phyloP scores from a whole-genome alignment of 2,888 invertebrate genomes.

The Helleia helle region DNA sequence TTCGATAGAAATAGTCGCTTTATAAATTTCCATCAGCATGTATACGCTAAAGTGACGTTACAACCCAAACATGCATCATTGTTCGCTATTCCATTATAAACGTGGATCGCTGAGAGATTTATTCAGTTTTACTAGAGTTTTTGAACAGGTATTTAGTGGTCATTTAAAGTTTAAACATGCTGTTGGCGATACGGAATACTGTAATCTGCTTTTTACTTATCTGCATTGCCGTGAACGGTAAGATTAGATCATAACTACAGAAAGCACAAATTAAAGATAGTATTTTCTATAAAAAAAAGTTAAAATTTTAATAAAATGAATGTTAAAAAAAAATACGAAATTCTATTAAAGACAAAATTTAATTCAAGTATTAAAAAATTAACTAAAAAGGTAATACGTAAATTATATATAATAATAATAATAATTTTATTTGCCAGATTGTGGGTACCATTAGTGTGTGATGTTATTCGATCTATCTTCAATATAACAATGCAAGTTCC shows the following conservation, averaged over 20 bases:
- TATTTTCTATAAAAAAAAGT: too few relatives aligned
- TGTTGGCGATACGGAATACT: slow-evolving; percentile 27
- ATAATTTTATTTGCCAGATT: too few relatives aligned
- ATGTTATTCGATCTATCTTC: too few relatives aligned
- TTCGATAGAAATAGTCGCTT: too few relatives aligned
- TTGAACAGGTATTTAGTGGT: slow-evolving; percentile 8
- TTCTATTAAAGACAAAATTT: too few relatives aligned
- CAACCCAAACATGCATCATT: slow-evolving; percentile 32
- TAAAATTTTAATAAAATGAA: background rate
- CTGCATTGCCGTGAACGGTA: slow-evolving; percentile 41
- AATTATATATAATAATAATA: too few relatives aligned
- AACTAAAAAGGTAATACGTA: too few relatives aligned
- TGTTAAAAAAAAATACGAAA: too few relatives aligned
- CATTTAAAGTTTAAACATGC: slow-evolving; percentile 17
- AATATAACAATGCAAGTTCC: too few relatives aligned
- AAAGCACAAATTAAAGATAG: too few relatives aligned
- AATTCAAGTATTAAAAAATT: too few relatives aligned
- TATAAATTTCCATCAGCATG: slow-evolving; percentile 18
- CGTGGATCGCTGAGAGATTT: slow-evolving; percentile 18
- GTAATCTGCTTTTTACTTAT: slow-evolving; percentile 42
- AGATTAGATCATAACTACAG: slow-evolving; percentile 20
- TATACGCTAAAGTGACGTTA: slow-evolving; percentile 21
- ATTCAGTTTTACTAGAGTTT: slow-evolving; percentile 14
- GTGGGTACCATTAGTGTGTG: too few relatives aligned
- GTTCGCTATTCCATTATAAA: slow-evolving; percentile 32